Evolutionary conservation across 2,113 vertebrate genomes (phyloP).

Genomic region (Emydocephalus ijimae): DNA sequence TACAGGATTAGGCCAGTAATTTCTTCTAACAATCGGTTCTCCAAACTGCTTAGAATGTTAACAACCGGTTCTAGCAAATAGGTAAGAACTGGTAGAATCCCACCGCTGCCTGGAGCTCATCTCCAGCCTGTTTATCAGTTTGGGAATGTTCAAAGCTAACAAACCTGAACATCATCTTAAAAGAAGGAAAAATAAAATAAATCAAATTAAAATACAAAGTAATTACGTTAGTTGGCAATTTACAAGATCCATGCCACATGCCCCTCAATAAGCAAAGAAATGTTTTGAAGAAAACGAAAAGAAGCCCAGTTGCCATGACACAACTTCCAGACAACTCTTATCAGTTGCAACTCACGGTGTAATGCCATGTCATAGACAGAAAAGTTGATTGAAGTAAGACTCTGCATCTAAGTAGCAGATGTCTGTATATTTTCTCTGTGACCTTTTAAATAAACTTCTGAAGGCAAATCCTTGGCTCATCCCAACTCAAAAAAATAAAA

Average conservation of each 20-base stretch:
- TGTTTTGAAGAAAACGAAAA: background rate
- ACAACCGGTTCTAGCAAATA: too few relatives aligned
- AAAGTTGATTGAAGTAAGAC: conserved; percentile 24
- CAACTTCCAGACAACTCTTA: background rate
- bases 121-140: background rate
- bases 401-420: conserved; percentile 49
- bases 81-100: too few relatives aligned
- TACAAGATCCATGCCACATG: background rate
- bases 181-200: background rate
- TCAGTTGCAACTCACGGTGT: background rate
- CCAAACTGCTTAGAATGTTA: too few relatives aligned
- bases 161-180: background rate
- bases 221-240: background rate
- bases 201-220: background rate
- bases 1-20: too few relatives aligned
- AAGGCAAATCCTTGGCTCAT: conserved; percentile 49
- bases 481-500: conserved; percentile 39
- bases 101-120: background rate
- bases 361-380: background rate
- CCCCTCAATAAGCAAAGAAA: background rate
- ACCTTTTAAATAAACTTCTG: conserved; percentile 32
- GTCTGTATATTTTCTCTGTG: conserved; percentile 48
- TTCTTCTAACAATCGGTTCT: too few relatives aligned
- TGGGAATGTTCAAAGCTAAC: background rate
- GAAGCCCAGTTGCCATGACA: background rate